Evolutionary conservation across 2,797 vertebrate species (phyloP), one percentile per base, ranked within the genome.

Genomic region (Xenops minutus): DNA sequence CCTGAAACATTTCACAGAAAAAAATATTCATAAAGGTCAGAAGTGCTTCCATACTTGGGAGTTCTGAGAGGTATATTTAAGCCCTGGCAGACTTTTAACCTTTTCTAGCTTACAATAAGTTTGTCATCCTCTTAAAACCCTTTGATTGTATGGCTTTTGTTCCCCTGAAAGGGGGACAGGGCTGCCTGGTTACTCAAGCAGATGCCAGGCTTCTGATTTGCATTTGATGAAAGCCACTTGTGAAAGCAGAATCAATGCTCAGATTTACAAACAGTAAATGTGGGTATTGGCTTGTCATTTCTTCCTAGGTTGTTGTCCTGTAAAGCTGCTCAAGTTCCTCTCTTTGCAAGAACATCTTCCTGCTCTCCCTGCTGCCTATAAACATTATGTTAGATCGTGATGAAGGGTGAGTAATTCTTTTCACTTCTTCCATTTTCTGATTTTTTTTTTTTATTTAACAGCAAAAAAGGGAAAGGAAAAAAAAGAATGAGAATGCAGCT

Each of bases 131-230:
- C 95, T 96, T 90, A 95, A 96, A 92, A 61, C 41, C 92, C 88
- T 97, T 91, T 95, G 96, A 96, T 96, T 96, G 67, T 90, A 90
- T 96, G 92, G 92, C 95, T 94, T 97, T 97, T 97, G 96, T 97
- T 97, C 92, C 81, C 44, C 87, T 96, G 96, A 97, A 96, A 97
- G 84, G 89, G 93, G 95, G 89, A 96, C 95, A 96, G 94, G 88
- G 92, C 95, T 96, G 94, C 95, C 89, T 97, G 90, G 96, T 96
- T 97, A 96, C 95, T 96, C 94, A 96, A 92, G 94, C 96, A 97
- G 95, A 97, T 97, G 96, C 94, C 95, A 96, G 94, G 92, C 94
- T 96, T 95, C 94, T 97, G 96, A 97, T 97, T 97, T 97, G 96
- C 96, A 97, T 97, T 96, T 93, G 92, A 94, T 97, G 95, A 97